These are phyloP conservation scores for Drosophila nannoptera DNA, from an alignment of 1,140 invertebrate genomes.

Conservation along the genomic window DNA sequence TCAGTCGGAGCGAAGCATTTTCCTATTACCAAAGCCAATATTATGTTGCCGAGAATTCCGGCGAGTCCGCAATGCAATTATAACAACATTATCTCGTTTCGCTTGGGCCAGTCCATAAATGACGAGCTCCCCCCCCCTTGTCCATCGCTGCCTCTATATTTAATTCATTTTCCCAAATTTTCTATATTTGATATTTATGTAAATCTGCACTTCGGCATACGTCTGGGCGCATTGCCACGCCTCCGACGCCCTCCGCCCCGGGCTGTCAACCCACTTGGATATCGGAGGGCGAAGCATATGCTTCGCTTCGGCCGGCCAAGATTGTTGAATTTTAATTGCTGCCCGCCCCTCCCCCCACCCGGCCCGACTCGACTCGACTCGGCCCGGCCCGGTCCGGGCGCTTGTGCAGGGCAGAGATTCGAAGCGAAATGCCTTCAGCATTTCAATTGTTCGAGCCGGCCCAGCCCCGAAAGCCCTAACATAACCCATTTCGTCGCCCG, in stretches of 20 bases:
- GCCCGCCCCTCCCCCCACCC: neutral
- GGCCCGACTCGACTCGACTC: no score
- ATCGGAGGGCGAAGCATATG: constrained; percentile 4
- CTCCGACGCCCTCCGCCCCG: neutral
- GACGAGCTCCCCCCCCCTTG: no score
- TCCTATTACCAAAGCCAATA: neutral
- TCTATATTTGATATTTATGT: neutral
- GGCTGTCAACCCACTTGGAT: constrained; percentile 20
- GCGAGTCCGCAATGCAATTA: no score
- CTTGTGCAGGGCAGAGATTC: no score
- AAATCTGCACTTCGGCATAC: neutral
- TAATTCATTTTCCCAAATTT: neutral
- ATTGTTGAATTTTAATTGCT: constrained; percentile 49
- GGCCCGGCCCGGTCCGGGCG: no score
- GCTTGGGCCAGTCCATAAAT: no score
- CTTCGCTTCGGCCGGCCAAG: constrained; percentile 19
- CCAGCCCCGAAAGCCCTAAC: constrained; percentile 12
- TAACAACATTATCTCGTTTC: no score
- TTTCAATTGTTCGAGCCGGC: constrained; percentile 33
- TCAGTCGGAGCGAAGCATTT: constrained; percentile 5
- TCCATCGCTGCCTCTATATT: no score
- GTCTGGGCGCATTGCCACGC: constrained; percentile 4
- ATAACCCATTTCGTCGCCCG: constrained; percentile 60
- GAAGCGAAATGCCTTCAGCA: constrained; percentile 21
- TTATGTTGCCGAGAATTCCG: no score